Evolutionary conservation across 2,113 vertebrate genomes (phyloP).

Genomic region (Promerops cafer): DNA sequence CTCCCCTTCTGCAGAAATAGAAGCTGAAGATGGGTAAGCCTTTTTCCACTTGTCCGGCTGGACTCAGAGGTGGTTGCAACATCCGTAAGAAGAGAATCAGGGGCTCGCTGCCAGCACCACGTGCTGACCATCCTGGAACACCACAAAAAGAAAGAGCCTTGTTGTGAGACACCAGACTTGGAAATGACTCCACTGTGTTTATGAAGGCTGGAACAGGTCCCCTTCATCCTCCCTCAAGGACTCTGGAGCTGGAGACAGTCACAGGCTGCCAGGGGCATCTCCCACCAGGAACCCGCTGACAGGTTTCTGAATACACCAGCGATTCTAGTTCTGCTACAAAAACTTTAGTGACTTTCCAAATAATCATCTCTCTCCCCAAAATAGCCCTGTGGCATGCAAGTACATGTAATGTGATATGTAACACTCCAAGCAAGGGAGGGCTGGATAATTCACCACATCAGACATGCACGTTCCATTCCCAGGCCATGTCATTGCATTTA

Average conservation of each 20-base stretch:
- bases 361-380: not conserved
- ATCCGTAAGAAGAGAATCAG: fast-evolving
- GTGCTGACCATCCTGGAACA: not conserved
- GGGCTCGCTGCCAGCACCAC: fast-evolving
- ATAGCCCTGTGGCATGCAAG: not conserved
- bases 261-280: not conserved
- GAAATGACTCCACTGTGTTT: not conserved
- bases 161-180: not conserved
- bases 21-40: not conserved
- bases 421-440: not conserved
- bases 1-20: not conserved
- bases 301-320: not conserved
- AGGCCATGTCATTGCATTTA: not conserved
- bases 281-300: not conserved
- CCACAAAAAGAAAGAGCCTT: fast-evolving
- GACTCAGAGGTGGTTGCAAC: not conserved
- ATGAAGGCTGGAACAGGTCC: not conserved
- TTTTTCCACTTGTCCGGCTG: not conserved
- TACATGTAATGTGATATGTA: not conserved
- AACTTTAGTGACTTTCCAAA: not conserved
- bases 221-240: not conserved
- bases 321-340: not conserved
- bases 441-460: not conserved
- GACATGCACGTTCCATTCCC: fast-evolving
- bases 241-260: not conserved